Percentiles rank a stretch among this genome's conserved stretches.
These are phyloP conservation scores for Aelia acuminata DNA, from an alignment of 2,888 invertebrate species.

Conservation along the genomic window DNA sequence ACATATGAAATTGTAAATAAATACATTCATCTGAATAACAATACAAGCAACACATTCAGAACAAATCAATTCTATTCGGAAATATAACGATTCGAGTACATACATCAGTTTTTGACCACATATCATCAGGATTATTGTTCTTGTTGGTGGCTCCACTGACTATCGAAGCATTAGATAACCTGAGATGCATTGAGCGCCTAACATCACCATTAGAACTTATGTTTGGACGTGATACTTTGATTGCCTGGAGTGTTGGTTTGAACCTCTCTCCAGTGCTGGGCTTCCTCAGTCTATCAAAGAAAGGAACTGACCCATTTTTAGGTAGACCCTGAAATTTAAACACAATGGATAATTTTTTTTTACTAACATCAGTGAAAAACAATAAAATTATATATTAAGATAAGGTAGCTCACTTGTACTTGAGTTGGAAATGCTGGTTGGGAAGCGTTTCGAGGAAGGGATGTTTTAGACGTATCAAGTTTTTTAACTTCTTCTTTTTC, in stretches of 20 bases:
- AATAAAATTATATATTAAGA: background rate
- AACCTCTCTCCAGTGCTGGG: constrained; percentile 87
- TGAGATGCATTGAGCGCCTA: constrained; percentile 74
- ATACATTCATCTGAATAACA: background rate
- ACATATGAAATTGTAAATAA: background rate
- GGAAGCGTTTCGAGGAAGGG: constrained; percentile 82
- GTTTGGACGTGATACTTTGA: constrained; percentile 78
- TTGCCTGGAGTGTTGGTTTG: constrained; percentile 76
- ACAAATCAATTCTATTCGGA: background rate
- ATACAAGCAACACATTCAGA: background rate
- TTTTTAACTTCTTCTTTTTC: constrained; percentile 66
- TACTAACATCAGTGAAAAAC: too few species aligned
- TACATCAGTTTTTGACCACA: constrained; percentile 69
- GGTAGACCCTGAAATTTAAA: constrained; percentile 76
- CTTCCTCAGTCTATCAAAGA: constrained; percentile 88
- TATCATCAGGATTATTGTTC: constrained; percentile 71
- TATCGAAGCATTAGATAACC: constrained; percentile 75
- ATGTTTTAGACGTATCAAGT: constrained; percentile 53
- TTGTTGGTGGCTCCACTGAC: constrained; percentile 73
- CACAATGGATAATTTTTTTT: background rate
- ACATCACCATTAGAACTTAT: constrained; percentile 84
- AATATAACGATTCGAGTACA: constrained; percentile 57
- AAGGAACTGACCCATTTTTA: constrained; percentile 91
- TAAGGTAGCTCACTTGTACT: constrained; percentile 66
- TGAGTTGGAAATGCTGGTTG: constrained; percentile 87